Evolutionary conservation across 2,797 vertebrate species (phyloP).

Genomic region (Peromyscus aztecus): DNA sequence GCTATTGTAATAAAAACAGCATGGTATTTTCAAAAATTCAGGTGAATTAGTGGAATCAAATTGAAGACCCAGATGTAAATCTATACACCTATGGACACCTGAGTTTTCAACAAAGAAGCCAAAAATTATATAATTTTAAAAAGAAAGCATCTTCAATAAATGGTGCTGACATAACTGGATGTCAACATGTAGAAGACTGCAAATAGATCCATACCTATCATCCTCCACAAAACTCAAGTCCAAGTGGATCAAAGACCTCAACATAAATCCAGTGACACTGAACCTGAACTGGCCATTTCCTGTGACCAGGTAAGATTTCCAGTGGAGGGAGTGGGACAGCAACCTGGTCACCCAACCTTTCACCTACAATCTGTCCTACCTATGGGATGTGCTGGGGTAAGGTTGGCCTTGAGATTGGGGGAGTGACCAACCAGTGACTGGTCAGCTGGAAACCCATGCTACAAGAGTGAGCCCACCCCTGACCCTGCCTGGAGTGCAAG

Average conservation of each 20-base stretch:
- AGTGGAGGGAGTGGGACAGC: background rate
- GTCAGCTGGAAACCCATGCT: background rate
- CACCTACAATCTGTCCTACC: background rate
- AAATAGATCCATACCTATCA: background rate
- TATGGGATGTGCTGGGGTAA: background rate
- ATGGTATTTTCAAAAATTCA: too few species aligned
- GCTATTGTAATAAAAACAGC: too few species aligned
- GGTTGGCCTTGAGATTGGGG: background rate
- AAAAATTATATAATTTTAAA: too few species aligned
- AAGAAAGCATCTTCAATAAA: background rate
- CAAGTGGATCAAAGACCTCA: too few species aligned
- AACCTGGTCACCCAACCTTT: background rate
- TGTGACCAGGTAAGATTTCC: too few species aligned
- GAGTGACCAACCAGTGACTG: background rate
- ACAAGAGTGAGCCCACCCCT: background rate
- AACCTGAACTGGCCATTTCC: background rate
- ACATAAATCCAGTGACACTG: too few species aligned
- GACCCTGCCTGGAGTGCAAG: too few species aligned
- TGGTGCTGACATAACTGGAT: background rate
- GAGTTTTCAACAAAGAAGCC: too few species aligned
- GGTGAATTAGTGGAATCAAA: too few species aligned
- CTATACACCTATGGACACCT: too few species aligned
- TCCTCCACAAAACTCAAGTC: background rate
- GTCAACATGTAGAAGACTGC: too few species aligned
- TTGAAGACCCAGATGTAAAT: too few species aligned